Percentiles rank a stretch among this genome's conserved stretches.
Evolutionary conservation across 2,888 invertebrate genomes (phyloP).

Genomic region (Eucriotettix oculatus): DNA sequence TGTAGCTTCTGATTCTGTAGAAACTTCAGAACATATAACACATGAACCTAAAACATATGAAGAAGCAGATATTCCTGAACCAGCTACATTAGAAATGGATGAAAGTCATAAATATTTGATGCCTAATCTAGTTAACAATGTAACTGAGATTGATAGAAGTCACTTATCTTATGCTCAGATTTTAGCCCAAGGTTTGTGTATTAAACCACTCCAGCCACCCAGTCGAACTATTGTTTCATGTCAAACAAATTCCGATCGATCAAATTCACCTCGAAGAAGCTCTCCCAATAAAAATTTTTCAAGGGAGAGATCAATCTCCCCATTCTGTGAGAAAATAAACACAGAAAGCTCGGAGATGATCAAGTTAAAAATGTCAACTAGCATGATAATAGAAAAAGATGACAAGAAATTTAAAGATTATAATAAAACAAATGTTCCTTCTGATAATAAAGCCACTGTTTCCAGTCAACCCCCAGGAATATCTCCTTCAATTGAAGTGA

Average conservation of each 20-base stretch:
- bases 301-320: constrained; percentile 6
- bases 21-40: neutral
- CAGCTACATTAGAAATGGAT: neutral
- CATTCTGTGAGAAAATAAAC: constrained; percentile 3
- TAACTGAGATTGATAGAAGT: constrained; percentile 5
- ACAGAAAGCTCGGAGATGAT: constrained; percentile 5
- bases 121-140: neutral
- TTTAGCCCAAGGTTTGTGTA: constrained; percentile 43
- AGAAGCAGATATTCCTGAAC: neutral
- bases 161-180: constrained; percentile 52
- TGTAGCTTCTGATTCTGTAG: neutral
- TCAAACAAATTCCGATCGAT: constrained; percentile 3
- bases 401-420: neutral
- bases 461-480: too few species aligned
- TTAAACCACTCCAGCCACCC: constrained; percentile 37
- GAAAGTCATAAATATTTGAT: neutral
- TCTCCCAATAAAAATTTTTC: neutral
- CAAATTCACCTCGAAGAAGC: constrained; percentile 2
- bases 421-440: neutral
- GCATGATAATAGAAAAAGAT: neutral
- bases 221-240: constrained; percentile 12
- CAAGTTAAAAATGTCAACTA: neutral
- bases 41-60: neutral
- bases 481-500: too few species aligned
- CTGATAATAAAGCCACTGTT: too few species aligned